Conservation (phyloP, 2,888 invertebrate genomes). For the Melieria picta region DNA sequence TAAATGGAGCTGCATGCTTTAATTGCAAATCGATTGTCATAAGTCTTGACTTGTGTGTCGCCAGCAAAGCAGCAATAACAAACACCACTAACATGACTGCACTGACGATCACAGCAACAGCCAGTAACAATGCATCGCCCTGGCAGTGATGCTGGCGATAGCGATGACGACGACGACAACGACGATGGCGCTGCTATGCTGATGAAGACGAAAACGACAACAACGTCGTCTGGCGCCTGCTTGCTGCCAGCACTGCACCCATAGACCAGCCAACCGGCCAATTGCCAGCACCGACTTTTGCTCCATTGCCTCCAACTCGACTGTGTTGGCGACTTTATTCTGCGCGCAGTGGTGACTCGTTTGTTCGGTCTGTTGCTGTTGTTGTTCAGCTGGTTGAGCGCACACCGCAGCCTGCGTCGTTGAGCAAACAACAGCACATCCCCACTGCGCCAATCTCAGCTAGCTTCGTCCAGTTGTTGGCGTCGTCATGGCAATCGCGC, state of each 20-base stretch:
- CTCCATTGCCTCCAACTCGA: background rate
- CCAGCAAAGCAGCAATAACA: background rate
- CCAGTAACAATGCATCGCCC: slow-evolving; percentile 2
- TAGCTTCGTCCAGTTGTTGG: too few species aligned
- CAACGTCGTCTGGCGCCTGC: slow-evolving; percentile 22
- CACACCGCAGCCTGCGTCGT: too few species aligned
- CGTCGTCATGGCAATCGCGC: background rate
- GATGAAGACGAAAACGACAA: slow-evolving; percentile 24
- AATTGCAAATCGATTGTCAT: slow-evolving; percentile 61
- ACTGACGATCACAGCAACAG: slow-evolving; percentile 4
- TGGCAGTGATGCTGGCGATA: slow-evolving; percentile 7
- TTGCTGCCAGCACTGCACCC: too few species aligned
- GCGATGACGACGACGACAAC: slow-evolving; percentile 38
- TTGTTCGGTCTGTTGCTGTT: background rate
- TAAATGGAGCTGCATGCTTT: slow-evolving; percentile 43
- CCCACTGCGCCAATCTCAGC: too few species aligned
- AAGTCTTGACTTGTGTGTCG: slow-evolving; percentile 40
- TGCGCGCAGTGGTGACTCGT: background rate
- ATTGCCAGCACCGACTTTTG: background rate
- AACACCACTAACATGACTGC: background rate
- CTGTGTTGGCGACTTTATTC: background rate
- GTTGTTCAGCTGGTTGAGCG: background rate
- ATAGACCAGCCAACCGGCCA: too few species aligned
- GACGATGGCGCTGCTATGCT: slow-evolving; percentile 25
- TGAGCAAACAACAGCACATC: background rate